Base-by-base conservation (phyloP, 2,113 vertebrate species). In the Indicator indicator region DNA sequence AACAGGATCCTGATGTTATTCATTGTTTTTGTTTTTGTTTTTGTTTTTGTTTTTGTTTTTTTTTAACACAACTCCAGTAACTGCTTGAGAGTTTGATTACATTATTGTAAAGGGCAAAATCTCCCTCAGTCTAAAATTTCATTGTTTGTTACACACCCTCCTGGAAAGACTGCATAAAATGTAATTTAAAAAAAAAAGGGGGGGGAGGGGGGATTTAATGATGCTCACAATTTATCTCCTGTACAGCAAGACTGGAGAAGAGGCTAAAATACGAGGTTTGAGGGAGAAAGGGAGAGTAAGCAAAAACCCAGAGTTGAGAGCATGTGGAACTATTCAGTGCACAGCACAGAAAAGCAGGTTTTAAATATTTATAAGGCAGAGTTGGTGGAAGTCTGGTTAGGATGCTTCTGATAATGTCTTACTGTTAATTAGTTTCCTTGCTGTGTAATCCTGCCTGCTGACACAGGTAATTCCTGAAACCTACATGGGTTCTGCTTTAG, bases 101-200 rank as follows among this genome's bases (percentile, higher is more conserved):
- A 93, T 89, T 95, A 95, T 46, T 94, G 44, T 87, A 97, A 97
- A 95, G 69, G 77, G 72, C 50, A 96, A 96, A 94, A 95, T 95
- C 97, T 92, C 67, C 28, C 93, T 97, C 46, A 85, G 56, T 78
- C 16, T 80, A 88, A 96, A 87, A 96, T 94, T 90, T 78, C 78
- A 92, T 97, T 96, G 90, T 90, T 73, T 92, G 15, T 92, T 73
- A 86, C 83, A 94, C 50, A 93, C 91, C 48, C 67, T 95, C 72
- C 76, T 91, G 60, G 88, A 91, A 94, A 95, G 38, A n/a, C 58
- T 83, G n/a, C 11, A 90, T 88, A 82, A 94, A 84, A 83, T 54
- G 6, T 67, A 96, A 97, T 95, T 95, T 71, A 88, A 88, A 96
- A 93, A 79, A 42, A 42, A 42, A 42, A 44, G 15, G 14, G 5